These are phyloP conservation scores for Stratiolaelaps scimitus DNA, from an alignment of 1,140 invertebrate species.

Conservation along the genomic window DNA sequence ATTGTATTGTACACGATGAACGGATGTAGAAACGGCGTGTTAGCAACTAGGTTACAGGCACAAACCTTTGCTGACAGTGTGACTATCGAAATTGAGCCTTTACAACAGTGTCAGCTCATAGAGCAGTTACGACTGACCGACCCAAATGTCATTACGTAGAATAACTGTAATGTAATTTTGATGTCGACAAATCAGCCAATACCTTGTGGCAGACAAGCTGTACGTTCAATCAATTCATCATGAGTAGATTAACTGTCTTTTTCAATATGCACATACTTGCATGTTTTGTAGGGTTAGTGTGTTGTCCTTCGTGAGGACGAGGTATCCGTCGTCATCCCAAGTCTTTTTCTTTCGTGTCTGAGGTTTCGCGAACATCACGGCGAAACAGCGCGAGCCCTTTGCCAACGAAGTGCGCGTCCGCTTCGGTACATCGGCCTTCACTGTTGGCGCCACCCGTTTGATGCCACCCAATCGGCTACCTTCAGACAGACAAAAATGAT, in stretches of 20 bases:
- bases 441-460: background rate
- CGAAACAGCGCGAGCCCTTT: background rate
- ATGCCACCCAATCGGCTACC: background rate
- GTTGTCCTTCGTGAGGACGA: background rate
- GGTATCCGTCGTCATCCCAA: constrained; percentile 17
- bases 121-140: no score
- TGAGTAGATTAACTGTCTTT: background rate
- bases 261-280: background rate
- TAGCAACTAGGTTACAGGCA: no score
- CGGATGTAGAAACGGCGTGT: no score
- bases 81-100: no score
- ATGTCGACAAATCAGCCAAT: no score
- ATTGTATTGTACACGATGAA: no score
- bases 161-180: no score
- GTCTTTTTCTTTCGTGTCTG: constrained; percentile 17
- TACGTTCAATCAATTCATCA: background rate
- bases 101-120: no score
- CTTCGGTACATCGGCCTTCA: background rate
- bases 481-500: background rate
- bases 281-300: background rate
- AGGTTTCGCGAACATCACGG: constrained; percentile 11
- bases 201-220: no score
- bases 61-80: no score
- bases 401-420: background rate
- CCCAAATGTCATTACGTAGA: no score